A percentile compares a stretch with the other conserved stretches of the same genome.
These are phyloP conservation scores for Dryococelus australis DNA, from an alignment of 2,888 invertebrate species.

Conservation along the genomic window DNA sequence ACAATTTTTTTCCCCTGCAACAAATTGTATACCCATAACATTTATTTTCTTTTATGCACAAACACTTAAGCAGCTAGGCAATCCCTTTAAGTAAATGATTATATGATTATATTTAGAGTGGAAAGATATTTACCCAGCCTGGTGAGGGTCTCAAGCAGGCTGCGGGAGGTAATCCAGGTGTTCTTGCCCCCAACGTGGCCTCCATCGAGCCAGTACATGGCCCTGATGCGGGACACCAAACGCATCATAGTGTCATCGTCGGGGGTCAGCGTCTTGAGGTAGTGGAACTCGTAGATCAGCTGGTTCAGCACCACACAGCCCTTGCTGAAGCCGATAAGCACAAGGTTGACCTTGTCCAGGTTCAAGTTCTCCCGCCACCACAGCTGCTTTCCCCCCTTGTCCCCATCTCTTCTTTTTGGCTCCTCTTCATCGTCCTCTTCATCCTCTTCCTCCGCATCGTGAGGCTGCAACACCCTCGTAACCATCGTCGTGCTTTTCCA, in stretches of 20 bases:
- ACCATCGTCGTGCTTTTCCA: neutral
- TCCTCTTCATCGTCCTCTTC: neutral
- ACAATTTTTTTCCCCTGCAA: no score
- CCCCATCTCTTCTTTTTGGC: neutral
- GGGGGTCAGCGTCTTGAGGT: slow-evolving; percentile 71
- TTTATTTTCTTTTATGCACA: no score
- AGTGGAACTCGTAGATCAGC: slow-evolving; percentile 84
- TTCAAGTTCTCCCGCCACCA: slow-evolving; percentile 68
- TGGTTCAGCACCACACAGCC: slow-evolving; percentile 94
- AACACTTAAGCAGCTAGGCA: no score
- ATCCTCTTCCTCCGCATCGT: neutral
- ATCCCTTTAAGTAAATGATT: no score
- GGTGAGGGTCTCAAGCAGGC: slow-evolving; percentile 75
- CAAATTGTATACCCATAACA: no score
- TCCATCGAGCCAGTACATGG: slow-evolving; percentile 91
- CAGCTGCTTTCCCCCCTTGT: slow-evolving; percentile 53
- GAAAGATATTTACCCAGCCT: slow-evolving; percentile 66
- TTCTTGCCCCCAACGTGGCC: slow-evolving; percentile 89
- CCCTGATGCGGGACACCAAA: slow-evolving; percentile 71
- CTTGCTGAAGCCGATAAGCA: slow-evolving; percentile 88
- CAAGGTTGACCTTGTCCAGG: slow-evolving; percentile 67
- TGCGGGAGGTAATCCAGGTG: slow-evolving; percentile 85
- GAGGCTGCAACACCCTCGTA: neutral
- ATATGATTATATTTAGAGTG: no score
- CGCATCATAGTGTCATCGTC: slow-evolving; percentile 68